These are phyloP conservation scores for Thecocarcelia acutangulata DNA, from an alignment of 2,888 invertebrate species.

Conservation along the genomic window DNA sequence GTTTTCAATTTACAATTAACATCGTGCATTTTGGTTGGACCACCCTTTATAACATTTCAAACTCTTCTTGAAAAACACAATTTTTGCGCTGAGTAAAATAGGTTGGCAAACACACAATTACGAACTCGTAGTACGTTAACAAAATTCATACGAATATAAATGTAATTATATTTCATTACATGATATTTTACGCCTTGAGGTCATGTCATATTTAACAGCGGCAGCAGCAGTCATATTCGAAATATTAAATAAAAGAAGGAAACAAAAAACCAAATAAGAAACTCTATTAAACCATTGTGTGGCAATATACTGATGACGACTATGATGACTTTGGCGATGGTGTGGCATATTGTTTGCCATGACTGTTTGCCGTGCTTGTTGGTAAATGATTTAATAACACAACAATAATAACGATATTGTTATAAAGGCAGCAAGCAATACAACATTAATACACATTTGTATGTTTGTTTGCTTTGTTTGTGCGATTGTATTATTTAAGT, in stretches of 20 bases:
- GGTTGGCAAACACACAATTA: conserved; percentile 28
- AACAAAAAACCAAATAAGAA: conserved; percentile 32
- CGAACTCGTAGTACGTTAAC: conserved; percentile 27
- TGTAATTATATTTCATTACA: conserved; percentile 80
- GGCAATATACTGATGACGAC: conserved; percentile 51
- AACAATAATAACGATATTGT: conserved; percentile 20
- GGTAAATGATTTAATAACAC: conserved; percentile 59
- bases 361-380: conserved; percentile 14
- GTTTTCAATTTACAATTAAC: too few relatives aligned
- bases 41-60: too few relatives aligned
- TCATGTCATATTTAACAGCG: conserved; percentile 77
- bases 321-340: conserved; percentile 54
- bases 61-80: too few relatives aligned
- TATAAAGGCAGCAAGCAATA: conserved; percentile 30
- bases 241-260: conserved; percentile 27
- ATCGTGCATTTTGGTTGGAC: too few relatives aligned
- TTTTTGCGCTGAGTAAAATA: conserved; percentile 2
- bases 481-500: conserved; percentile 42
- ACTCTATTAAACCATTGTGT: conserved; percentile 41
- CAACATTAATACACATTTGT: conserved; percentile 16
- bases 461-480: conserved; percentile 9
- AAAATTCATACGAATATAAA: conserved; percentile 70
- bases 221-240: conserved; percentile 45
- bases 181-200: conserved; percentile 71
- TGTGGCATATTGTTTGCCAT: conserved; percentile 30